phyloP scores from a whole-genome alignment of 2,888 invertebrate genomes.

The Mylabris sibirica region DNA sequence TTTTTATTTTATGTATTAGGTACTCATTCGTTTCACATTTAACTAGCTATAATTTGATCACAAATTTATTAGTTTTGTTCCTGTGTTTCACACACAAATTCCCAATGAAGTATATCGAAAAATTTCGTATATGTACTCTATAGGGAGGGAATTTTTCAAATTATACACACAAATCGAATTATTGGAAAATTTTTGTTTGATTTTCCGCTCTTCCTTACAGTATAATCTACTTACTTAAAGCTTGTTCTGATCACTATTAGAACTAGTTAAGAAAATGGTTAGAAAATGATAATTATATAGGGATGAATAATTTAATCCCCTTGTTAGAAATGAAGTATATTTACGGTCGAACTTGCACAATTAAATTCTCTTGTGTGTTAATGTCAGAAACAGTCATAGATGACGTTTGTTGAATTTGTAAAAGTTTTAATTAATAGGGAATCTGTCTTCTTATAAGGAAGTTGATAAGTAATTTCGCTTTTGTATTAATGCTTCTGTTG shows the following conservation, averaged over 20 bases:
- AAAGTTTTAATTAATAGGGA: conserved; percentile 11
- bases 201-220: no score
- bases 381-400: conserved; percentile 16
- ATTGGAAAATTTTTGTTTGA: not conserved
- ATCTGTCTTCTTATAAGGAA: conserved; percentile 8
- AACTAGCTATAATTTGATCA: no score
- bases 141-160: not conserved
- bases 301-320: not conserved
- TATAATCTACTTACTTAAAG: not conserved
- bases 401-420: conserved; percentile 14
- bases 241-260: not conserved
- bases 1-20: no score
- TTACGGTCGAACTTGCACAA: conserved; percentile 21
- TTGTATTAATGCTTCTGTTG: not conserved
- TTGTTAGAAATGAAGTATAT: conserved; percentile 6
- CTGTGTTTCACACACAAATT: no score
- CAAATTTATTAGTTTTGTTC: no score
- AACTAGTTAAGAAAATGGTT: not conserved
- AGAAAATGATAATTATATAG: conserved; percentile 8
- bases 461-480: conserved; percentile 9
- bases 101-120: no score
- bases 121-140: not conserved
- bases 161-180: not conserved
- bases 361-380: conserved; percentile 17
- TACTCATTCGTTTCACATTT: no score